These are phyloP conservation scores for Drosophila paranaensis DNA, from an alignment of 2,888 invertebrate species.

Conservation along the genomic window DNA sequence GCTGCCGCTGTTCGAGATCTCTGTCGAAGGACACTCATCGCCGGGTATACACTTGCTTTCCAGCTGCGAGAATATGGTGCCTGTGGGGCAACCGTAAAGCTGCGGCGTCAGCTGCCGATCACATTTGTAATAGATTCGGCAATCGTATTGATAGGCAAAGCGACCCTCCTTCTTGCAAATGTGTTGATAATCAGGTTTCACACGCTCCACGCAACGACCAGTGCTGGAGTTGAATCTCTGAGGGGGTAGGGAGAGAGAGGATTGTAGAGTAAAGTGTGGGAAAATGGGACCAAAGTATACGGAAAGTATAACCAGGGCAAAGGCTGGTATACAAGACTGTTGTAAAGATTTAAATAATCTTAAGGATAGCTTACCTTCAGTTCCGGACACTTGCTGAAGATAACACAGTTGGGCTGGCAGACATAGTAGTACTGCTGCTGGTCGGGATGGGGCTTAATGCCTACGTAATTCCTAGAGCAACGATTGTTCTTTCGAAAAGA, in stretches of 20 bases:
- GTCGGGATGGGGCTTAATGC: conserved; percentile 83
- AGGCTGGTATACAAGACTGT: too few relatives aligned
- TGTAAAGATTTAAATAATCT: too few relatives aligned
- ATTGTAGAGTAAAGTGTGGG: too few relatives aligned
- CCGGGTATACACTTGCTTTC: conserved; percentile 77
- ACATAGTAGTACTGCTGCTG: conserved; percentile 85
- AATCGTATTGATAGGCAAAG: conserved; percentile 83
- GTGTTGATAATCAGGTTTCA: conserved; percentile 63
- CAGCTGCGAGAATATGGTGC: conserved; percentile 78
- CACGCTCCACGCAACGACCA: conserved; percentile 74
- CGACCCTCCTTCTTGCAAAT: conserved; percentile 78
- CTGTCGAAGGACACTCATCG: conserved; percentile 77
- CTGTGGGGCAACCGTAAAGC: conserved; percentile 80
- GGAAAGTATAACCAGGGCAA: too few relatives aligned
- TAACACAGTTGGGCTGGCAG: conserved; percentile 83
- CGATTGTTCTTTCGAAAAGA: conserved; percentile 74
- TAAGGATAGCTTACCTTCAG: conserved; percentile 67
- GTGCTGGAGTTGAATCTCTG: conserved; percentile 74
- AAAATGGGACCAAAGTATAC: too few relatives aligned
- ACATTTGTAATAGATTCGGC: conserved; percentile 82
- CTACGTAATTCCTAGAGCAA: conserved; percentile 82
- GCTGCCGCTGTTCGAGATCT: conserved; percentile 74
- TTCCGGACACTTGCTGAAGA: conserved; percentile 84
- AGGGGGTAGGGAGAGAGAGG: too few relatives aligned
- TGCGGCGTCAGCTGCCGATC: conserved; percentile 68